These are phyloP conservation scores for Promerops cafer DNA, from an alignment of 2,113 vertebrate species.

Conservation along the genomic window DNA sequence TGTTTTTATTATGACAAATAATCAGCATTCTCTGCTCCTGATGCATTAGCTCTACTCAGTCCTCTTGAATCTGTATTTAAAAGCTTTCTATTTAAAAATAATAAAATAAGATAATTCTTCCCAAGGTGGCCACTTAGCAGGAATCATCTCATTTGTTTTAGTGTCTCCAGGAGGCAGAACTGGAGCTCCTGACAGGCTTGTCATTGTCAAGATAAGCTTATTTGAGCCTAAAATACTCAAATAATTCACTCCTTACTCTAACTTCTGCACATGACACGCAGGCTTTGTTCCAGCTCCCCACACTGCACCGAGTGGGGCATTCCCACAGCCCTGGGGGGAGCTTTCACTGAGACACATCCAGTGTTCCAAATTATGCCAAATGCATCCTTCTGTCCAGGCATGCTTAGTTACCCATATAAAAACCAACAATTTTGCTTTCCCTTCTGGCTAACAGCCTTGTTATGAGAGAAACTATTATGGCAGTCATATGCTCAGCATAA, in stretches of 20 bases:
- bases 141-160: constrained; percentile 12
- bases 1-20: neutral
- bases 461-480: constrained; percentile 22
- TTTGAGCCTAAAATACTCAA: neutral
- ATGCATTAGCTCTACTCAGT: neutral
- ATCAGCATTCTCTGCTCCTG: neutral
- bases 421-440: neutral
- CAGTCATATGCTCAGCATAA: constrained; percentile 31
- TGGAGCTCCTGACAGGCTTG: neutral
- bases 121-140: neutral
- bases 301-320: neutral
- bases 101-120: neutral
- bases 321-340: neutral
- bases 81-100: constrained; percentile 1
- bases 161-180: neutral
- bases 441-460: constrained; percentile 42
- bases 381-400: constrained; percentile 1
- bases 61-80: neutral
- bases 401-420: constrained; percentile 25
- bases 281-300: neutral
- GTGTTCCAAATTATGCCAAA: neutral
- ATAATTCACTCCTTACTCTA: neutral
- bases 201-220: neutral
- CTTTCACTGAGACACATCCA: neutral
- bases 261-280: neutral